Evolutionary conservation across 2,797 vertebrate genomes (phyloP), one percentile per base, ranked within the genome.

Genomic region (Dendrocincla tyrannina): DNA sequence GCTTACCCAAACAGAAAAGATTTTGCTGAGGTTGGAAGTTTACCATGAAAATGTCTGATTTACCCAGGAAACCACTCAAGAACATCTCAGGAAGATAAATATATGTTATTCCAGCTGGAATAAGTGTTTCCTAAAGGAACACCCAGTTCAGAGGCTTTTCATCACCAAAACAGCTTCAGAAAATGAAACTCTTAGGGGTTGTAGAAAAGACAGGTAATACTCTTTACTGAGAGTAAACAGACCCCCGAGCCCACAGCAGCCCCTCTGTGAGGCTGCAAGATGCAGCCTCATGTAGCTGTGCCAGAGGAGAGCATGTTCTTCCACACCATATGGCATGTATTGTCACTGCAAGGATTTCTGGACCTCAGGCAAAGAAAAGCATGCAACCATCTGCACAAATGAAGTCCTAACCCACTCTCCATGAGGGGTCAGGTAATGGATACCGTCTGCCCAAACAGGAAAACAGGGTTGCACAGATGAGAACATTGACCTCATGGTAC

Each of bases 21-120:
- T 92, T 81, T 91, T 62, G 81, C 95, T 86, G 94, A 93, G 79
- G 74, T 76, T 93, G 72, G 84, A 94, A 93, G 84, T 85, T 93
- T 58, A 88, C 75, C 23, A 8, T 55, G 56, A 78, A 88, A 93
- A 85, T 9, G 64, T 69, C 72, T 35, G 13, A 68, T 89, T 89
- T 91, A 80, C 60, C 60, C 86, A 83, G 60, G 56, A 92, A 96
- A 92, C 39, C 49, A 46, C 68, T 77, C 72, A 28, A 83, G 78
- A 95, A 88, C 62, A 80, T 88, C 81, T 91, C 68, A 60, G 60
- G 85, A 73, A 88, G 67, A 93, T 58, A 92, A 91, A 93, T 46
- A 68, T 28, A 35, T 27, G 59, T 85, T 81, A 81, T 78, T 96
- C 56, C 92, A 84, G 79, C 53, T 77, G 68, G 87, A 92, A 63